Evolutionary conservation across 2,888 invertebrate species (phyloP), one percentile per base, ranked within the genome.

Genomic region (Limenitis camilla): DNA sequence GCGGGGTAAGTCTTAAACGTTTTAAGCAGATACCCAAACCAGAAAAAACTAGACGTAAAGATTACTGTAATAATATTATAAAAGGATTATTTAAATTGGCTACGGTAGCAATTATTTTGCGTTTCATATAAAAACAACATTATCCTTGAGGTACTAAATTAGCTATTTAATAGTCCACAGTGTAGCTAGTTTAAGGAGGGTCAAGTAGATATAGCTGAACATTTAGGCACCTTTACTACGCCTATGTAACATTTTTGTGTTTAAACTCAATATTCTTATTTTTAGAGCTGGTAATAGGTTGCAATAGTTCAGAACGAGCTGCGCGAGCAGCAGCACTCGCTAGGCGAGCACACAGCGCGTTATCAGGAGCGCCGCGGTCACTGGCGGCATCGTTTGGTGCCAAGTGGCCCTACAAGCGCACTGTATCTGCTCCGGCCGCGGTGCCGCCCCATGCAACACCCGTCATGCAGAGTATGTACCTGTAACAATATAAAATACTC

Each of bases 371-470:
- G 0, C 30, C 89, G 47, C 69, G 94, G 79, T 94, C 96, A 0
- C 83, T 97, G 48, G 95, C 94, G 72, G 94, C 95, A 29, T 95
- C 96, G 65, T 93, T 97, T 69, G 96, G 95, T 50, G 93, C 94
- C 42, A 98, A 97, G 86, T 96, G 96, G 93, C 97, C 97, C 0
- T 98, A 97, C 82, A 96, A 97, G 79, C 86, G 97, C 56, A 96
- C 97, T 43, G 95, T 96, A 90, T 97, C 97, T 5, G 97, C 97
- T 9, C 97, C 97, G 7, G 94, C 95, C 41, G 93, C 94, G 47
- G 93, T 95, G 85, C 90, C 93, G 50, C 92, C 93, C 1, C 89
- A 92, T 45, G 92, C 63, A 27, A 4, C 31, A 28, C 35, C 6
- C 31, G 33, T 29, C 19, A 42, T 19, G 19, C 19, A 19, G 19